These are phyloP conservation scores for Ceyx margarethae DNA, from an alignment of 2,113 vertebrate genomes.

Conservation along the genomic window DNA sequence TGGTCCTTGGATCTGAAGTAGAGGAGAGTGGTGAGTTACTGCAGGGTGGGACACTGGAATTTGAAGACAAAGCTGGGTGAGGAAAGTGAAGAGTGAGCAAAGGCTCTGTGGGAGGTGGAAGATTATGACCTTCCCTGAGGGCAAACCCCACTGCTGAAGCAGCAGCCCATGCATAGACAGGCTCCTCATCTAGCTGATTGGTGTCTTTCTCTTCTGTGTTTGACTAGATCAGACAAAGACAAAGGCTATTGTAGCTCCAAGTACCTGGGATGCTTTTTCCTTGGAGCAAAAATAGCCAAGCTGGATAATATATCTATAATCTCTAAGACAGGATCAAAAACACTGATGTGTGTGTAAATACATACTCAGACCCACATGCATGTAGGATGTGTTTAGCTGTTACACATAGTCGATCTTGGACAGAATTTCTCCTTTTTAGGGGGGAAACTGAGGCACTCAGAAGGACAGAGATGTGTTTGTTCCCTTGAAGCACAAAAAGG, in stretches of 20 bases:
- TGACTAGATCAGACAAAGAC: not conserved
- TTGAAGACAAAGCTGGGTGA: not conserved
- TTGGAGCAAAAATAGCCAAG: not conserved
- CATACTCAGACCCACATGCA: not conserved
- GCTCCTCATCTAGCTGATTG: not conserved
- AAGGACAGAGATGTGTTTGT: not conserved
- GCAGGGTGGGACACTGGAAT: not conserved
- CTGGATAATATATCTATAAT: not conserved
- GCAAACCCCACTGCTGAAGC: not conserved
- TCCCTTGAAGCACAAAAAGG: not conserved
- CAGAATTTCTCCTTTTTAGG: not conserved
- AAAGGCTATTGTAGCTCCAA: not conserved
- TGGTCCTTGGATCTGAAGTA: not conserved
- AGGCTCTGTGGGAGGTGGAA: not conserved
- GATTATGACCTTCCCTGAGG: not conserved
- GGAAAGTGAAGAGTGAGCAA: not conserved
- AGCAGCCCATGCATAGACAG: not conserved
- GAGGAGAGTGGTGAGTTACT: not conserved
- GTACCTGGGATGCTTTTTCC: not conserved
- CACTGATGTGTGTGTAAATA: not conserved
- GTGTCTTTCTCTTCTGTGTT: not conserved
- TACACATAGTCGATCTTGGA: not conserved
- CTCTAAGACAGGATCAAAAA: not conserved
- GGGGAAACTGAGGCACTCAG: not conserved
- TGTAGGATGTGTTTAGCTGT: not conserved